phyloP scores from a whole-genome alignment of 2,888 invertebrate genomes.

The Thyatira batis region DNA sequence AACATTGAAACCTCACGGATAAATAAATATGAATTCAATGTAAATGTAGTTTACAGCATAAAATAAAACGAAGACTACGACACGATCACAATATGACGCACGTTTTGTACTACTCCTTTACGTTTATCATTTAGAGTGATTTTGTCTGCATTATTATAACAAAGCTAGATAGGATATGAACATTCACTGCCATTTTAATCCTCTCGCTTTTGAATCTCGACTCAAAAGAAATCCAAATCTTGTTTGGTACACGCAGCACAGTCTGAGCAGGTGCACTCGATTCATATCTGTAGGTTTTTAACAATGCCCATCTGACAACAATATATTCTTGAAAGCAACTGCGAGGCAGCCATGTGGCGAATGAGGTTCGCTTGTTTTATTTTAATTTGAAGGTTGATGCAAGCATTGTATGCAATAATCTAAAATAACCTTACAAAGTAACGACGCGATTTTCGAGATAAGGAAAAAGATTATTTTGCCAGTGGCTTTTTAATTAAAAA shows the following conservation, averaged over 20 bases:
- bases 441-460: neutral
- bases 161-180: too few relatives aligned
- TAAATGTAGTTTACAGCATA: neutral
- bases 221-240: slow-evolving; percentile 1
- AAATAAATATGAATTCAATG: neutral
- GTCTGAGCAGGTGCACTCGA: slow-evolving; percentile 10
- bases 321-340: slow-evolving; percentile 3
- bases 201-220: neutral
- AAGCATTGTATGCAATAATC: neutral
- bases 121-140: too few relatives aligned
- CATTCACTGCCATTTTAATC: neutral
- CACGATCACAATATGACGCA: too few relatives aligned
- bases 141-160: neutral
- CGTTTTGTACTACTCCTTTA: too few relatives aligned
- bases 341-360: neutral
- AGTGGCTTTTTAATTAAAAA: slow-evolving; percentile 23
- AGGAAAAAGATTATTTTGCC: neutral
- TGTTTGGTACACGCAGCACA: slow-evolving; percentile 2
- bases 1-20: neutral
- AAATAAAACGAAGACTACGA: too few relatives aligned
- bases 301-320: slow-evolving; percentile 7
- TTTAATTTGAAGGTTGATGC: neutral
- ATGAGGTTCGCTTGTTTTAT: neutral
- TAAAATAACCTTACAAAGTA: neutral
- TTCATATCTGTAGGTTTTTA: slow-evolving; percentile 7